A percentile compares a stretch with the other conserved stretches of the same genome.
Conservation (phyloP, 2,797 vertebrate genomes). For the Crypturellus tataupa region DNA sequence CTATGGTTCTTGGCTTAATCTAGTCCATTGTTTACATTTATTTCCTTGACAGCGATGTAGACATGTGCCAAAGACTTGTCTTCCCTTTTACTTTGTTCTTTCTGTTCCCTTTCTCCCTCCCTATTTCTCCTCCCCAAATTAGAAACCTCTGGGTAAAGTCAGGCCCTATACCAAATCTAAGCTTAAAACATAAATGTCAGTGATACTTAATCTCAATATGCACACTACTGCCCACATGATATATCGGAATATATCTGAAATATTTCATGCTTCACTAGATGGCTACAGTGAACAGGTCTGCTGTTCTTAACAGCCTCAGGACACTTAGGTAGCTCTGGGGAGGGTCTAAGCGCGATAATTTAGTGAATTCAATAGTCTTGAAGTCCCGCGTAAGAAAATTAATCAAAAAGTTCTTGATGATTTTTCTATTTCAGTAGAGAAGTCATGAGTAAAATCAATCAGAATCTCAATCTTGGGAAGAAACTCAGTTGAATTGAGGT, state of each 20-base stretch:
- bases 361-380: background rate
- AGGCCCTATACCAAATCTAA: background rate
- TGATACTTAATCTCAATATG: background rate
- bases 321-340: background rate
- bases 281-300: background rate
- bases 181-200: background rate
- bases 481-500: background rate
- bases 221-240: background rate
- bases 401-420: background rate
- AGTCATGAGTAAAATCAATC: background rate
- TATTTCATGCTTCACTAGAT: background rate
- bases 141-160: background rate
- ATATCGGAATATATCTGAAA: background rate
- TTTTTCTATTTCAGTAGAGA: background rate
- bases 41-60: background rate
- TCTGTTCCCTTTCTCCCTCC: background rate
- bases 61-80: background rate
- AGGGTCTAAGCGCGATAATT: background rate
- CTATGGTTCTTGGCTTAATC: background rate
- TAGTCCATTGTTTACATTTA: background rate
- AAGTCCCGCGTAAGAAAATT: background rate
- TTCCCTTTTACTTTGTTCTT: background rate
- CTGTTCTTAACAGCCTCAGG: background rate
- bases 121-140: background rate
- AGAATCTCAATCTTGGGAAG: background rate